Conservation (phyloP, 2,113 vertebrate genomes). For the Epinephelus fuscoguttatus region DNA sequence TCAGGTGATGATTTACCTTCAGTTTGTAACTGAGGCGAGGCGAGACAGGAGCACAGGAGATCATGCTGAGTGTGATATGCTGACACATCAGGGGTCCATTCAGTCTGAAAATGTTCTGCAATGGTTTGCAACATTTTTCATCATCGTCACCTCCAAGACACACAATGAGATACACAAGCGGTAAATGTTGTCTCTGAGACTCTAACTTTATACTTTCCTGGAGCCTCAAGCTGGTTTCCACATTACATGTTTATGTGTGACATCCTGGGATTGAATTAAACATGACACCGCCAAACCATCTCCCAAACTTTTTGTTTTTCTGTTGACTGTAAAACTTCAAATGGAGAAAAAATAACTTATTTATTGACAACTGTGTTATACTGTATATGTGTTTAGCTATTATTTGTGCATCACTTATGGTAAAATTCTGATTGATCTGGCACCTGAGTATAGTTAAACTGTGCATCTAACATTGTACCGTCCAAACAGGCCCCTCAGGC, state of each 20-base stretch:
- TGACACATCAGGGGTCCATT: constrained; percentile 32
- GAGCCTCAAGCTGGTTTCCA: not conserved
- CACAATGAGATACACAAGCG: not conserved
- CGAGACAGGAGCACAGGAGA: not conserved
- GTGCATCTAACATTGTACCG: too few relatives aligned
- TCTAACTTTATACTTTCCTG: not conserved
- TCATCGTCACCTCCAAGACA: not conserved
- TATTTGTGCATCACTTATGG: not conserved
- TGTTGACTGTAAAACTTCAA: not conserved
- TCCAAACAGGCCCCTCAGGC: too few relatives aligned
- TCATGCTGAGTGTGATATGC: constrained; percentile 34
- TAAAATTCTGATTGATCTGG: too few relatives aligned
- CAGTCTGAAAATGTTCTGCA: constrained; percentile 11
- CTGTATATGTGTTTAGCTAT: not conserved
- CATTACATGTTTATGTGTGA: not conserved
- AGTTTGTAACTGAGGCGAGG: constrained; percentile 14
- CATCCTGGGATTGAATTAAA: not conserved
- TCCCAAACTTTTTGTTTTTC: not conserved
- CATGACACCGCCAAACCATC: not conserved
- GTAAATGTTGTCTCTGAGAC: not conserved
- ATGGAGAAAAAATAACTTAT: not conserved
- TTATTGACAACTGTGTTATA: not conserved
- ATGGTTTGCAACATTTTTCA: constrained; percentile 4
- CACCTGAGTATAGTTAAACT: too few relatives aligned
- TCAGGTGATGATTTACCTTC: constrained; percentile 2